A percentile compares a stretch with the other conserved stretches of the same genome.
Evolutionary conservation across 92 coral and sea anemone genomes (phyloP).

Genomic region (Anthopleura xanthogrammica): DNA sequence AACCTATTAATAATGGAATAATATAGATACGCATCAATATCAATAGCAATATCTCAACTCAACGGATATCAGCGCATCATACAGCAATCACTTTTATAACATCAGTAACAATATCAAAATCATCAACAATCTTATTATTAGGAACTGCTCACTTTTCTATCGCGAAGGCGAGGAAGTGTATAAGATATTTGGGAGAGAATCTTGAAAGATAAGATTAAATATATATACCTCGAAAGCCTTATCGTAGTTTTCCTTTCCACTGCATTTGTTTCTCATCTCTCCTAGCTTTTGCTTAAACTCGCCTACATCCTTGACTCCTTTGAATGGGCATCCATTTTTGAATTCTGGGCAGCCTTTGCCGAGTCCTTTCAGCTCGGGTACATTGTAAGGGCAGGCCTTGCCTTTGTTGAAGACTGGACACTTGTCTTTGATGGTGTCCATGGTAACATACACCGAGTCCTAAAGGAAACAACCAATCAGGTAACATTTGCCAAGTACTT

Average conservation of each 20-base stretch:
- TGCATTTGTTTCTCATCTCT: constrained; percentile 29
- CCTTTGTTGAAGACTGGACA: constrained; percentile 35
- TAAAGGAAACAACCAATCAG: background rate
- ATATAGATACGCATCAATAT: too few relatives aligned
- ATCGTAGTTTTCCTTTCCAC: constrained; percentile 8
- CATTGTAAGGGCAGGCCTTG: constrained; percentile 37
- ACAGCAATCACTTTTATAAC: too few relatives aligned
- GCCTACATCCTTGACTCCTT: constrained; percentile 27
- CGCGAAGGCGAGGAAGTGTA: background rate
- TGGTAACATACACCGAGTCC: constrained; percentile 27
- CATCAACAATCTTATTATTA: too few relatives aligned
- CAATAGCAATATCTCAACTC: too few relatives aligned
- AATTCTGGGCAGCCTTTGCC: constrained; percentile 30
- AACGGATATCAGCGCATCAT: too few relatives aligned
- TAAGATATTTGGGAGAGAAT: background rate
- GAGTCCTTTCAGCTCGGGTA: constrained; percentile 26
- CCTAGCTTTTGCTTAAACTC: constrained; percentile 34
- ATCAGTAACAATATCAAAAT: too few relatives aligned
- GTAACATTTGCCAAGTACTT: too few relatives aligned
- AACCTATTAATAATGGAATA: background rate
- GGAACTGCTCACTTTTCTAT: background rate
- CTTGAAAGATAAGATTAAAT: background rate
- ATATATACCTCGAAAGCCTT: constrained; percentile 27
- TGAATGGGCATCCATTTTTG: constrained; percentile 39
- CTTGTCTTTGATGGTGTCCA: constrained; percentile 30